These are phyloP conservation scores for Yponomeuta sedellus DNA, from an alignment of 2,888 invertebrate species.

Conservation along the genomic window DNA sequence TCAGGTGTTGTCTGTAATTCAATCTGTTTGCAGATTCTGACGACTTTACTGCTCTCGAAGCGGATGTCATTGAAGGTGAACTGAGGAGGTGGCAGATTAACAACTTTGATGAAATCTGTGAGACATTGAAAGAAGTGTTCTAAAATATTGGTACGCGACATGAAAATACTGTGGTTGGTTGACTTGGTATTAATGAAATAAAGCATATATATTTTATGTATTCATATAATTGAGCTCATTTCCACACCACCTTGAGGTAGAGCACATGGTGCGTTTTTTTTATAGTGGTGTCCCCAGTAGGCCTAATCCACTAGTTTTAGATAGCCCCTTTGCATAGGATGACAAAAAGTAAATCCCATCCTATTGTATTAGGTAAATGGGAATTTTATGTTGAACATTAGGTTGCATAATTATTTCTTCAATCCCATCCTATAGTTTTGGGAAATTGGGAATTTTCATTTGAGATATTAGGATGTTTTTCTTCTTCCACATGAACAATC, in stretches of 20 bases:
- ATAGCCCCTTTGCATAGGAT: background rate
- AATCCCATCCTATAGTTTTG: background rate
- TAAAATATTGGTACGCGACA: slow-evolving; percentile 17
- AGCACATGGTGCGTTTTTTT: slow-evolving; percentile 38
- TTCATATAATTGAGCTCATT: slow-evolving; percentile 28
- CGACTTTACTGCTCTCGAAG: slow-evolving; percentile 36
- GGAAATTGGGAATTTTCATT: background rate
- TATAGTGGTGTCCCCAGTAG: slow-evolving; percentile 38
- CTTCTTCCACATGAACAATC: background rate
- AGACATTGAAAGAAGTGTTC: slow-evolving; percentile 39
- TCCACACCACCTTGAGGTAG: slow-evolving; percentile 38
- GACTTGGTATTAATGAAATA: background rate
- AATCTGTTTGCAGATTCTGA: slow-evolving; percentile 38
- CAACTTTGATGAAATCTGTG: slow-evolving; percentile 45
- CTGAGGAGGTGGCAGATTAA: slow-evolving; percentile 49
- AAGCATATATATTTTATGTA: background rate
- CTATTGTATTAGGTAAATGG: no score
- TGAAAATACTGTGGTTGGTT: no score
- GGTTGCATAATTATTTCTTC: no score
- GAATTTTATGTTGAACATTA: no score
- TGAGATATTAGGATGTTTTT: no score
- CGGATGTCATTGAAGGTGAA: slow-evolving; percentile 43
- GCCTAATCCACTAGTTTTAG: slow-evolving; percentile 32
- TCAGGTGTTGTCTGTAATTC: background rate
- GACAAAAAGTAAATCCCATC: background rate